Percentiles rank a stretch among this genome's conserved stretches.
These are phyloP conservation scores for Perizoma flavofasciatum DNA, from an alignment of 2,888 invertebrate genomes.

Conservation along the genomic window DNA sequence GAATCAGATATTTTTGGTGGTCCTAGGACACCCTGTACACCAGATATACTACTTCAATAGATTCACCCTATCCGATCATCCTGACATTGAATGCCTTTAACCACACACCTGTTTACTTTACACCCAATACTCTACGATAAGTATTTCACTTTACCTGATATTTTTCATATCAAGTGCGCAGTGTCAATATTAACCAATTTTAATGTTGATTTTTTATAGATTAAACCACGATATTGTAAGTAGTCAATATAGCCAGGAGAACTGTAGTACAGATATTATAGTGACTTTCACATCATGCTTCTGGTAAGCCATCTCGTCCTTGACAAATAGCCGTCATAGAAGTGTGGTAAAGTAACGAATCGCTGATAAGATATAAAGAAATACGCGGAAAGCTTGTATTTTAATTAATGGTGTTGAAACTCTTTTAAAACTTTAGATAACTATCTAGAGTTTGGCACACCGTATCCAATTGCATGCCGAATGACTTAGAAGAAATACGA, in stretches of 20 bases:
- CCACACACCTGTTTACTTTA: constrained; percentile 68
- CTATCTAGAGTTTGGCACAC: no score
- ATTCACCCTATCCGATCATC: constrained; percentile 13
- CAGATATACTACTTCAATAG: not conserved
- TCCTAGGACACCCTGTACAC: no score
- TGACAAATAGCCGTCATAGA: no score
- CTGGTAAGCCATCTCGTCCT: no score
- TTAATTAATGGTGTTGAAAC: no score
- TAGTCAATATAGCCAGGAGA: constrained; percentile 43
- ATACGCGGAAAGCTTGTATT: no score
- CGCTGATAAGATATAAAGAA: no score
- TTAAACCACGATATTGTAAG: constrained; percentile 59
- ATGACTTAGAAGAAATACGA: not conserved
- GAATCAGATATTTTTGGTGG: no score
- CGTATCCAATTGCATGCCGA: no score
- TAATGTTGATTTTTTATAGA: constrained; percentile 77
- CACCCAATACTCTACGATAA: constrained; percentile 46
- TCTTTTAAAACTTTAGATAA: no score
- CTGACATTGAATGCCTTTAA: constrained; percentile 50
- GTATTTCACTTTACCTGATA: constrained; percentile 45
- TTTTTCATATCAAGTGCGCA: constrained; percentile 76
- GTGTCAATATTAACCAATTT: constrained; percentile 62
- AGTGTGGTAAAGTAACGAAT: no score
- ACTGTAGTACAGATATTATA: not conserved
- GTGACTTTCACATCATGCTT: not conserved